Evolutionary conservation across 2,113 vertebrate genomes (phyloP).

Genomic region (Sigmodon hispidus): DNA sequence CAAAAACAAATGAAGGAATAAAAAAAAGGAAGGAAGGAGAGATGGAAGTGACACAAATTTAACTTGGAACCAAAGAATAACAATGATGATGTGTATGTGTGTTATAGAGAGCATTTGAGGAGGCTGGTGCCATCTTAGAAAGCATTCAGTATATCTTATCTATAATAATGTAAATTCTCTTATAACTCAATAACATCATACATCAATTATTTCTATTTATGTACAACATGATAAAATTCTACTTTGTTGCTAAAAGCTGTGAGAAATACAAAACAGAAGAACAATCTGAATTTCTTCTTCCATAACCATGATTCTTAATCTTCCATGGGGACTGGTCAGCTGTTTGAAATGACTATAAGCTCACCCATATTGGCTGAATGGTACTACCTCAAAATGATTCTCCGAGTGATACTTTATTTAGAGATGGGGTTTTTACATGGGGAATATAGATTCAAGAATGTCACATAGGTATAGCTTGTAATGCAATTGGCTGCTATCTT

Average conservation of each 20-base stretch:
- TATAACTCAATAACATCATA: background rate
- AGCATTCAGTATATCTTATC: background rate
- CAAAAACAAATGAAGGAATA: background rate
- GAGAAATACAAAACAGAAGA: background rate
- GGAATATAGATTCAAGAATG: background rate
- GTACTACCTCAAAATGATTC: background rate
- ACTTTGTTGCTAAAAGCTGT: background rate
- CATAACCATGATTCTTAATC: background rate
- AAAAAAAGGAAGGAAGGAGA: background rate
- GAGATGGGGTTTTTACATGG: background rate
- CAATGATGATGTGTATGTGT: background rate
- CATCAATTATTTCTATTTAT: background rate
- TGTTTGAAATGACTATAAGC: background rate
- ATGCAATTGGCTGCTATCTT: background rate
- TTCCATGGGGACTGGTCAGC: background rate
- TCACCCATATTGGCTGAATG: background rate
- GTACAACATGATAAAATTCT: background rate
- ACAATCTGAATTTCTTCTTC: background rate
- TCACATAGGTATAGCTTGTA: background rate
- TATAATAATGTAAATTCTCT: background rate
- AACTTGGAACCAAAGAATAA: background rate
- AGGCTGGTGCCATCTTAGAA: background rate
- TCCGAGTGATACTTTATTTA: background rate
- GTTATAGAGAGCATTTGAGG: too few relatives aligned
- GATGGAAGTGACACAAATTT: background rate